phyloP scores from a whole-genome alignment of 2,113 vertebrate genomes.

The Anarrhichthys ocellatus region DNA sequence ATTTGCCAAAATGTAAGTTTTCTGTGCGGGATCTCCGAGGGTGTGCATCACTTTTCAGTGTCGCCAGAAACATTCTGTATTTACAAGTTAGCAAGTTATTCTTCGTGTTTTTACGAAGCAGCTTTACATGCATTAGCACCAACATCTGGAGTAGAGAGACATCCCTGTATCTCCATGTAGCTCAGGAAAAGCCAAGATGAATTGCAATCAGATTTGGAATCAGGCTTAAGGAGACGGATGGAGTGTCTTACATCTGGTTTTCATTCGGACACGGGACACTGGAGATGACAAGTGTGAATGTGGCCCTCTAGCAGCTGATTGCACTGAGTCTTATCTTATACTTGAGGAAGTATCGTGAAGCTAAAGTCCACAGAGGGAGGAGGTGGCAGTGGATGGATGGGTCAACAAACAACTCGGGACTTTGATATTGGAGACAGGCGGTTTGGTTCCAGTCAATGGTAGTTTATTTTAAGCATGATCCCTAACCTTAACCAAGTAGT shows the following conservation, averaged over 20 bases:
- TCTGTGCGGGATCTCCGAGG: too few species aligned
- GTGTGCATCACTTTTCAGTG: too few species aligned
- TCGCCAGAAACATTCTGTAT: not conserved
- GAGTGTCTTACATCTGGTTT: not conserved
- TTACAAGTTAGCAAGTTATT: not conserved
- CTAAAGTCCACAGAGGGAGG: not conserved
- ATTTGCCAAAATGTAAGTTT: too few species aligned
- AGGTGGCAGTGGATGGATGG: constrained; percentile 1
- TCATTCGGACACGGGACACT: not conserved
- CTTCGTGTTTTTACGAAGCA: not conserved
- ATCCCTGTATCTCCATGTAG: not conserved
- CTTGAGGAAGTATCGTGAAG: not conserved
- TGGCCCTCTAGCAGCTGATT: not conserved
- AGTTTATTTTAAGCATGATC: not conserved
- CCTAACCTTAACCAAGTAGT: not conserved
- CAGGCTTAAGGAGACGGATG: not conserved
- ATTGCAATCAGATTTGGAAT: not conserved
- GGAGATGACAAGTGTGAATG: not conserved
- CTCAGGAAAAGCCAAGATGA: not conserved
- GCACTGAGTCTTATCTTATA: not conserved
- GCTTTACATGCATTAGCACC: not conserved
- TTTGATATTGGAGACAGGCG: not conserved
- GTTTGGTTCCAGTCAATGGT: not conserved
- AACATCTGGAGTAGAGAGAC: not conserved
- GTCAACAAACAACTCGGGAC: not conserved